Evolutionary conservation across 2,113 vertebrate species (phyloP), one percentile per base, ranked within the genome.

Genomic region (Microcebus murinus): DNA sequence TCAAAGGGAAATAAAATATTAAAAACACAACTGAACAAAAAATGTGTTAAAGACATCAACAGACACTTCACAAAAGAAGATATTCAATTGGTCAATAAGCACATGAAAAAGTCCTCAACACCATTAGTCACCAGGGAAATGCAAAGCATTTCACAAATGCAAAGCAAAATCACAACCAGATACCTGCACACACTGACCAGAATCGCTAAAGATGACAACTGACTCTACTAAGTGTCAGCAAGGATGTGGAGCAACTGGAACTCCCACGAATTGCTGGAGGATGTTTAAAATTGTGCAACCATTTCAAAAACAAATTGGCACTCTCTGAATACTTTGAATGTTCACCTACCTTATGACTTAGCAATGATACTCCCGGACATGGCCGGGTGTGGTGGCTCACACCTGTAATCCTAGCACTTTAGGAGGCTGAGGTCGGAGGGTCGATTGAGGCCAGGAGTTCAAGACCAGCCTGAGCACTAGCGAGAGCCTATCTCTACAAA

Each of bases 171-270:
- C 52, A 45, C 11, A 55, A 5, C 20, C 25, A 91, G 25, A 87
- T 74, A 36, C 3, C 12, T 20, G 48, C 61, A 36, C 20, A 83
- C 14, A 36, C 36, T 82, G 13, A 36, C 3, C 2, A 59, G 15
- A 96, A 79, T 6, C n/a, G 10, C 48, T 81, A 61, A 95, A 94
- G 93, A 63, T 77, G 59, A 91, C 94, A 95, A 59, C 45, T 6
- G 12, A 76, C 48, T 88, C 59, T 82, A 81, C 52, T 88, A 81
- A 76, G n/a, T 12, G 87, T 52, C 91, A n/a, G 25, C 81, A 93
- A 73, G 8, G 17, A 36, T 21, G 4, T 27, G 7, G 25, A n/a
- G 14, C 31, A 36, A 61, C 68, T 45, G 36, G 23, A 87, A 71
- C 57, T 27, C 57, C 83, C 42, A 25, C 4, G 63, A 2, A 29